phyloP scores from a whole-genome alignment of 2,888 invertebrate genomes.

The Plusia festucae region DNA sequence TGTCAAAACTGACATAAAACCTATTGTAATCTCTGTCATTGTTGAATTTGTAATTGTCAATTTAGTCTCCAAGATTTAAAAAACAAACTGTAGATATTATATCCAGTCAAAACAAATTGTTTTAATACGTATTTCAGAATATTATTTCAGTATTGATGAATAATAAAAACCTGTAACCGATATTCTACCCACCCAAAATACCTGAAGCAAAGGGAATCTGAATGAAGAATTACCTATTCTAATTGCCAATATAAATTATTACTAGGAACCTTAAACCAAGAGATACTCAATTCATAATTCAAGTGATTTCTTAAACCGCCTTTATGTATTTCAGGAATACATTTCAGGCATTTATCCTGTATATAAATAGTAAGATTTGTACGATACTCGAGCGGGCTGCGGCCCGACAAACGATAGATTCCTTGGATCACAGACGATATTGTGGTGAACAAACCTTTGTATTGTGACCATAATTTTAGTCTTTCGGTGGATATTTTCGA shows the following conservation, averaged over 20 bases:
- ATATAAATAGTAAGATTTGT: constrained; percentile 22
- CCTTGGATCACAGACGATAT: constrained; percentile 32
- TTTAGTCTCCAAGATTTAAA: too few species aligned
- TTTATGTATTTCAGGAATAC: constrained; percentile 21
- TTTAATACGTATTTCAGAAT: too few species aligned
- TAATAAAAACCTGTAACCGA: not conserved
- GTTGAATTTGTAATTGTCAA: too few species aligned
- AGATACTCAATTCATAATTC: constrained; percentile 48
- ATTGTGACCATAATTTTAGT: constrained; percentile 20
- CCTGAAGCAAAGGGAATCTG: not conserved
- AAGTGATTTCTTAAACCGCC: constrained; percentile 15
- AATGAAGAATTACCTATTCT: constrained; percentile 21
- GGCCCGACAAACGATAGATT: constrained; percentile 41
- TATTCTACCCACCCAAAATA: too few species aligned
- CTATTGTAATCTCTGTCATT: too few species aligned
- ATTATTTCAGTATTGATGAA: too few species aligned
- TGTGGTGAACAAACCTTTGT: constrained; percentile 26
- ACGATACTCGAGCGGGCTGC: not conserved
- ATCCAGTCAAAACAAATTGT: too few species aligned
- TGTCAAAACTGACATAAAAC: too few species aligned
- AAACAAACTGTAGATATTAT: too few species aligned
- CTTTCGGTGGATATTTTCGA: not conserved
- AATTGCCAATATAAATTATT: constrained; percentile 35
- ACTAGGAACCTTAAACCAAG: constrained; percentile 8
- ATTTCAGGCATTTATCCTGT: constrained; percentile 27